Percentiles rank a stretch among this genome's conserved stretches.
Conservation (phyloP, 2,113 vertebrate species). For the Elanus axillaris region DNA sequence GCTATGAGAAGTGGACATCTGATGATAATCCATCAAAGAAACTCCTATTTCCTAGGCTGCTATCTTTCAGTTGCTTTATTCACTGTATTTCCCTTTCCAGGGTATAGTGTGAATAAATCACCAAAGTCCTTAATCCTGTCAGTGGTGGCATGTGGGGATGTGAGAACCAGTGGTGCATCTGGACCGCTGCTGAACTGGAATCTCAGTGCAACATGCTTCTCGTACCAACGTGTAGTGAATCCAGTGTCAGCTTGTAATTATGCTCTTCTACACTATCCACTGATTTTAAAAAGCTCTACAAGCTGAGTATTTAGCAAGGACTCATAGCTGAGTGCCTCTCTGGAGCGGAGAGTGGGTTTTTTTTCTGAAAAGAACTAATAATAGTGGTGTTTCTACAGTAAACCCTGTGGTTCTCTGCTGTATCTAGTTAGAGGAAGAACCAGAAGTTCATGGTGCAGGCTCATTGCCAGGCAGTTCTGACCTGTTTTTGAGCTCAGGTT, state of each 20-base stretch:
- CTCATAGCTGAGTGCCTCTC: background rate
- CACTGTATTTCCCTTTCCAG: background rate
- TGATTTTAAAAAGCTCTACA: background rate
- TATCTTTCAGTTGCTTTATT: background rate
- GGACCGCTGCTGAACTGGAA: constrained; percentile 22
- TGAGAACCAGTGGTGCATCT: background rate
- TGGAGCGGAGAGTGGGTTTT: background rate
- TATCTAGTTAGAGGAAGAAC: background rate
- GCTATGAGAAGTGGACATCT: background rate
- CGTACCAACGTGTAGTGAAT: background rate
- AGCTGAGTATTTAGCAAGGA: background rate
- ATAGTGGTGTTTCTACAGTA: background rate
- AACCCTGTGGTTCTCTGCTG: background rate
- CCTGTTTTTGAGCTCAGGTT: background rate
- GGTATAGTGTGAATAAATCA: background rate
- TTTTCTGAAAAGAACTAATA: background rate
- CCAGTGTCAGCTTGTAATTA: background rate
- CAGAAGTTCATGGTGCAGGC: background rate
- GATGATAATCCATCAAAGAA: background rate
- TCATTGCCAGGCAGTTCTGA: background rate
- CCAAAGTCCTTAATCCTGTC: background rate
- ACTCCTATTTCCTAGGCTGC: background rate
- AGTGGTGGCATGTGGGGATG: background rate
- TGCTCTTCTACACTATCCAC: background rate
- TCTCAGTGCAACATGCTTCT: background rate